These are phyloP conservation scores for Gorsachius goisagi DNA, from an alignment of 2,113 vertebrate genomes.

Conservation along the genomic window DNA sequence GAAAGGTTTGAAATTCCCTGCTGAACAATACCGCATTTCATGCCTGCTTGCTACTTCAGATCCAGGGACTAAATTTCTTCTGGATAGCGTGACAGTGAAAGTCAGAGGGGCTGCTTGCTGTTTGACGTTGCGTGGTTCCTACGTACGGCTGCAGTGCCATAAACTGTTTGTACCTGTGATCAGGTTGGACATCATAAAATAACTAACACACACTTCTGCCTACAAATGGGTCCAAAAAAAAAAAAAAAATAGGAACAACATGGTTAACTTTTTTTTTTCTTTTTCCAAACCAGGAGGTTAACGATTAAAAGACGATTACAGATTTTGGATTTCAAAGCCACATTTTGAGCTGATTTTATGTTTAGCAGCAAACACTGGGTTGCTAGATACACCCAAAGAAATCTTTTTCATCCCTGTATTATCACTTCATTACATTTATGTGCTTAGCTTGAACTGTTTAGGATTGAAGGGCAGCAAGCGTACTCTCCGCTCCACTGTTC, in stretches of 20 bases:
- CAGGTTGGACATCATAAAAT: constrained; percentile 52
- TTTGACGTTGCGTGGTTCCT: constrained; percentile 42
- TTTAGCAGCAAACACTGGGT: background rate
- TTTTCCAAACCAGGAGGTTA: background rate
- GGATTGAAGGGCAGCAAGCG: background rate
- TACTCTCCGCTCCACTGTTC: background rate
- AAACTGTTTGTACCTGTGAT: constrained; percentile 47
- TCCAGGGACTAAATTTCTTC: constrained; percentile 25
- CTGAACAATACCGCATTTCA: constrained; percentile 44
- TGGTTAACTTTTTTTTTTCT: background rate
- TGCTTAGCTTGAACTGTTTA: background rate
- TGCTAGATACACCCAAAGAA: background rate
- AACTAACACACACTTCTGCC: background rate
- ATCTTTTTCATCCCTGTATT: background rate
- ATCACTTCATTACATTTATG: background rate
- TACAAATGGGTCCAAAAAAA: background rate
- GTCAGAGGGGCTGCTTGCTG: constrained; percentile 13
- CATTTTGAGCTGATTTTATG: background rate
- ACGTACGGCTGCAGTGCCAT: background rate
- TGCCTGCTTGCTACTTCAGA: constrained; percentile 32
- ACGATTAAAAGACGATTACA: background rate
- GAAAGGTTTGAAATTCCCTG: constrained; percentile 14
- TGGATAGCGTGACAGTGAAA: background rate
- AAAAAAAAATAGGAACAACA: background rate
- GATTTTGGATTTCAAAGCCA: background rate